A percentile compares a stretch with the other conserved stretches of the same genome.
phyloP scores from a whole-genome alignment of 2,797 vertebrate genomes.

The Tauraco hartlaubi region DNA sequence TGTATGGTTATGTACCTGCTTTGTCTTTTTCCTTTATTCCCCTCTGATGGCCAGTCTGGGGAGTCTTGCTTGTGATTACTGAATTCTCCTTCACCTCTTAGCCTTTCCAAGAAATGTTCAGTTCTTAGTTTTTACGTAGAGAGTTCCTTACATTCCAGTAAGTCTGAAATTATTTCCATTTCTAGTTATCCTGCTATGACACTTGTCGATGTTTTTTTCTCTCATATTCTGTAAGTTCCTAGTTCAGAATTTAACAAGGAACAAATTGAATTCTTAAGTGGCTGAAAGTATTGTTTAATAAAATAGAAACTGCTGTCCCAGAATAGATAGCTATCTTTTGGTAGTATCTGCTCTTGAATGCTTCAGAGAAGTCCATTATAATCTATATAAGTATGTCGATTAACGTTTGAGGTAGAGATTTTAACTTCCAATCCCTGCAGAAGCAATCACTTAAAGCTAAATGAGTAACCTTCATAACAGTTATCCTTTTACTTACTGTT shows the following conservation, averaged over 20 bases:
- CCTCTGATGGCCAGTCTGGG: background rate
- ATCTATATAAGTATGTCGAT: background rate
- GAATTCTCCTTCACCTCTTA: background rate
- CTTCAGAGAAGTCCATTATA: background rate
- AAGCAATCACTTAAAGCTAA: background rate
- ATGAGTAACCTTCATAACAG: background rate
- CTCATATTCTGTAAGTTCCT: background rate
- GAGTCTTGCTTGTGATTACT: background rate
- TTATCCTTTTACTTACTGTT: background rate
- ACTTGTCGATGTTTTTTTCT: background rate
- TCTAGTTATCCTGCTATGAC: background rate
- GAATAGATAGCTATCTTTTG: background rate
- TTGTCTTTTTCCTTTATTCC: background rate
- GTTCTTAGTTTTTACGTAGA: background rate
- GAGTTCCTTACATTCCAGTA: background rate
- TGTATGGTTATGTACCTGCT: background rate
- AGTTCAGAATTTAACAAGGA: background rate
- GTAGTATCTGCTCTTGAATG: background rate
- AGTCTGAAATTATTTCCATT: background rate
- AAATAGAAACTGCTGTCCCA: background rate
- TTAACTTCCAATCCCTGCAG: background rate
- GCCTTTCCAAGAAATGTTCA: background rate
- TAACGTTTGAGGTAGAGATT: background rate
- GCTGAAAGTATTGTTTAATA: background rate
- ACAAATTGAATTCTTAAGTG: background rate